Evolutionary conservation across 2,797 vertebrate genomes (phyloP), one percentile per base, ranked within the genome.

Genomic region (Arrhamphus sclerolepis): DNA sequence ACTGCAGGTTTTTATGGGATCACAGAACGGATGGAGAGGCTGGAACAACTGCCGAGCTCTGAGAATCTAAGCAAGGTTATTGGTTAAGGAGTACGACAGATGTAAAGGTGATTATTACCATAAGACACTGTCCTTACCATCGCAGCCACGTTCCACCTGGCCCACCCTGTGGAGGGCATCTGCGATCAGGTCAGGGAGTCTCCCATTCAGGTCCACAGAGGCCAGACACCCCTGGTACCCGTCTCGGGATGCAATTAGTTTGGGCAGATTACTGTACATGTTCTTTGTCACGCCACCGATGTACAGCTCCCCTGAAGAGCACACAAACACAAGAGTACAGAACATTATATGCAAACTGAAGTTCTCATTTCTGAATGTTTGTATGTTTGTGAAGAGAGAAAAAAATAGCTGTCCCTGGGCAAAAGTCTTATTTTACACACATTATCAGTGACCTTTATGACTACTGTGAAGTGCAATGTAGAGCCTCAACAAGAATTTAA

Each of bases 161-260:
- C 94, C 95, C 82, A 95, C 94, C 83, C 94, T 93, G 88, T 96
- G 95, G 92, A 96, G 94, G 82, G 95, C 95, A 55, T 97, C 96
- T 1, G 94, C 92, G 5, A 97, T 93, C 92, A 97, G 95, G 90
- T 97, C 94, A 0, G 96, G 96, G 80, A 97, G 94, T 89, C 95
- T 94, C 83, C 96, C 96, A 1, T 97, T 97, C 80, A 97, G 93
- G 84, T 97, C 96, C 75, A 97, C 91, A 0, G 96, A 97, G 78
- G 96, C 96, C 87, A 97, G 87, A 80, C 96, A 97, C 83, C 96
- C 96, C 87, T 96, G 95, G 81, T 95, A 97, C 60, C 96, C 96
- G 5, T 96, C 96, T 80, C 95, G 93, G 82, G 95, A 96, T 31
- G 95, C 95, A 31, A 97, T 96, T 63, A 97, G 92, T 75, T 96